phyloP scores from a whole-genome alignment of 2,888 invertebrate species.

The Heliconius ethilla region DNA sequence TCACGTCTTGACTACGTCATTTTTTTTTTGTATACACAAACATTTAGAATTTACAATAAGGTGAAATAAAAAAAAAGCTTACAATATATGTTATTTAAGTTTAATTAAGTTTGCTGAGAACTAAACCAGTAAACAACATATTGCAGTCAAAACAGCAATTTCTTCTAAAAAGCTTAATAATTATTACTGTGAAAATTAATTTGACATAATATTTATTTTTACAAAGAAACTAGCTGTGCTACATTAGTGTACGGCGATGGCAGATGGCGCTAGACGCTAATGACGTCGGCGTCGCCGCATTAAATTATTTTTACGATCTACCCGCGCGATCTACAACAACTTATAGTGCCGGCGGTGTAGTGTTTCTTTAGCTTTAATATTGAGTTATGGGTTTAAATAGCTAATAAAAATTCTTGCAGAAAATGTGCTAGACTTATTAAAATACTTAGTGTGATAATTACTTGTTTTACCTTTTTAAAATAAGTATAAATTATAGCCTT shows the following conservation, averaged over 20 bases:
- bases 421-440: slow-evolving; percentile 36
- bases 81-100: not conserved
- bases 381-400: slow-evolving; percentile 42
- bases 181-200: slow-evolving; percentile 25
- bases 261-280: slow-evolving; percentile 71
- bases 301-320: slow-evolving; percentile 78
- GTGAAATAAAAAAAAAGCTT: not conserved
- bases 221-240: slow-evolving; percentile 42
- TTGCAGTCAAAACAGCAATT: slow-evolving; percentile 16
- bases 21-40: not conserved
- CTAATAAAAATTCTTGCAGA: slow-evolving; percentile 39
- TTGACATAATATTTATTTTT: slow-evolving; percentile 30
- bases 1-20: not conserved
- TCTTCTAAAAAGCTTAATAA: slow-evolving; percentile 9
- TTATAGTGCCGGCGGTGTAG: slow-evolving; percentile 29
- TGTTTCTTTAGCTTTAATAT: slow-evolving; percentile 44
- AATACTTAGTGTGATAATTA: slow-evolving; percentile 36
- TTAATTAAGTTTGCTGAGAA: not conserved
- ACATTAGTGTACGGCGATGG: slow-evolving; percentile 46
- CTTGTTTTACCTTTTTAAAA: slow-evolving; percentile 13
- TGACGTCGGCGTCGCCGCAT: slow-evolving; percentile 66
- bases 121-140: not conserved
- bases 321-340: slow-evolving; percentile 52
- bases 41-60: not conserved
- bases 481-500: not conserved